These are phyloP conservation scores for Paracanthobrama guichenoti DNA, from an alignment of 2,113 vertebrate species.

Conservation along the genomic window DNA sequence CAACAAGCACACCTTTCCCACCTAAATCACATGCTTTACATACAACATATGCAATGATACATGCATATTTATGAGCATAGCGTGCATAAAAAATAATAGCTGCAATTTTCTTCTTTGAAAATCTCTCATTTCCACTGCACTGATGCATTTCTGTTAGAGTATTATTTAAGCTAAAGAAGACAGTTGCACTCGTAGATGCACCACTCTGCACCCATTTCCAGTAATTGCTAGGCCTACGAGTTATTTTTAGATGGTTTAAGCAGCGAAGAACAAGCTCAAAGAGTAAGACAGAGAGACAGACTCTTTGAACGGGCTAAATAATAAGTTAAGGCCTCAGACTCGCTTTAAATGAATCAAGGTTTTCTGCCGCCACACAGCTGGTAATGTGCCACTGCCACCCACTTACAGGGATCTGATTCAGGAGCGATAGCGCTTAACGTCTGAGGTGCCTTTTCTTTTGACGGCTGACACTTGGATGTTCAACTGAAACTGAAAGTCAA, in stretches of 20 bases:
- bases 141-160: slow-evolving; percentile 30
- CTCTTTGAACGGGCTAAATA: slow-evolving; percentile 31
- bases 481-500: slow-evolving; percentile 34
- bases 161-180: slow-evolving; percentile 38
- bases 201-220: slow-evolving; percentile 53
- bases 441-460: slow-evolving; percentile 16
- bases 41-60: background rate
- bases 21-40: background rate
- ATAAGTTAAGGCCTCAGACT: slow-evolving; percentile 34
- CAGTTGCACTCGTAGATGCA: slow-evolving; percentile 43
- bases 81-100: slow-evolving; percentile 19
- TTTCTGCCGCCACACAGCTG: slow-evolving; percentile 47
- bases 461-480: slow-evolving; percentile 27
- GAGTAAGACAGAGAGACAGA: slow-evolving; percentile 19
- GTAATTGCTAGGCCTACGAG: slow-evolving; percentile 58
- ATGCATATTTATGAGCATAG: background rate
- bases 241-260: slow-evolving; percentile 61
- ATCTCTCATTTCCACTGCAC: slow-evolving; percentile 6
- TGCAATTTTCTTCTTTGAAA: slow-evolving; percentile 14
- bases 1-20: background rate
- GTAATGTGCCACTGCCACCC: slow-evolving; percentile 28
- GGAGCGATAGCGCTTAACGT: slow-evolving; percentile 14
- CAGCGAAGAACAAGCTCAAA: slow-evolving; percentile 45
- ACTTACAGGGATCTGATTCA: slow-evolving; percentile 42
- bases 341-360: slow-evolving; percentile 49